Base-by-base conservation (phyloP, 2,888 invertebrate genomes). In the Zootermopsis nevadensis region DNA sequence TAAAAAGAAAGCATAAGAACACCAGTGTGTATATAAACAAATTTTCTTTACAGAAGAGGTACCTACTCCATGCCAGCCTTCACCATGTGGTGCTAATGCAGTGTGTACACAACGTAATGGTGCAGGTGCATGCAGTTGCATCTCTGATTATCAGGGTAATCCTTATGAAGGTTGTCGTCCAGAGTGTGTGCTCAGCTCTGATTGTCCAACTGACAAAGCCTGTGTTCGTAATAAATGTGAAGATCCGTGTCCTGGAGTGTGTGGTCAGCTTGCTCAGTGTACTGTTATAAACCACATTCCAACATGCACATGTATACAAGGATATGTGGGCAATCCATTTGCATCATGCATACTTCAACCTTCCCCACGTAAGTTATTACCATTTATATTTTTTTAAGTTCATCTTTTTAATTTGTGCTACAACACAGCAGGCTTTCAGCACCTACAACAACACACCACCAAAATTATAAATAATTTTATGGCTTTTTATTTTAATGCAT, bases 31-130 rank as follows among this genome's bases (percentile, higher is more conserved):
- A 48, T 48, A 48, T 48, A 48, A 48, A 19, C 19, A 48, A 4
- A 48, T 60, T 67, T 31, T 53, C 24, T 42, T 79, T 79, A 7
- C 67, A 82, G 92, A 91, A 86, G 92, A 93, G 87, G 90, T 91
- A 67, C 19, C 31, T 19, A 85, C 84, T 60, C 85, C 85, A 42
- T 85, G 85, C 88, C 94, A 96, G 88, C 96, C 97, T 81, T 96
- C 96, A 53, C 97, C 97, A 1, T 97, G 97, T 88, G 97, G 97
- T 60, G 90, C 95, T 1, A 97, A 97, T 88, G 96, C 97, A 2
- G 90, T 95, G 88, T 95, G 96, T 89, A 93, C 92, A 87, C 93
- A 94, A 88, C 92, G 94, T 85, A 95, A 95, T 86, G 95, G 94
- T 60, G 95, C 94, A 42, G 96, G 96, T 33, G 93, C 95, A 81